Evolutionary conservation across 2,113 vertebrate species (phyloP), one percentile per base, ranked within the genome.

Genomic region (Dicrurus megarhynchus): DNA sequence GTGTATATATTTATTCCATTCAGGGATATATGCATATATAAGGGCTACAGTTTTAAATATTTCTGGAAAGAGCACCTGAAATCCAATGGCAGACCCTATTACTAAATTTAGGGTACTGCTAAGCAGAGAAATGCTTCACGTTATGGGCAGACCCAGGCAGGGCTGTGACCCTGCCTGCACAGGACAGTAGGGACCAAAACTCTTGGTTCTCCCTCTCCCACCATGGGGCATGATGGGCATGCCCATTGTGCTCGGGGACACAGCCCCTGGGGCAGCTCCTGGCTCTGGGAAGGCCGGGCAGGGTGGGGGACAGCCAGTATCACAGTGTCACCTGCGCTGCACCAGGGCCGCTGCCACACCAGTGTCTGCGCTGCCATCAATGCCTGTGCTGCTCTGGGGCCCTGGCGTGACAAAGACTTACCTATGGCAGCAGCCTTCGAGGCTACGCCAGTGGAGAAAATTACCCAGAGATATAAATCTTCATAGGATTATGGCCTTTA

Each of bases 191-290:
- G 22, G 14, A 41, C 78, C 26, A 67, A 60, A 75, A 11, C 27
- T 39, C 68, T 67, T 64, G 35, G 44, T 52, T 69, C 35, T 60
- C 49, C 47, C 24, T 3, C 27, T 50, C 9, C 32, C 0, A 0
- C 33, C 3, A 0, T 1, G 27, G 52, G 33, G 26, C 42, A 35
- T 0, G 0, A 44, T 1, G 3, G n/a, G n/a, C n/a, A n/a, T n/a
- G 79, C 79, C 53, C 13, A 0, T 9, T 32, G 65, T n/a, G 53
- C 52, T 28, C 0, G 0, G 15, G 24, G 52, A 26, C 49, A 39
- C 46, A 39, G 78, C 42, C 76, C 47, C 70, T n/a, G 17, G 3
- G 6, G 64, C 47, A 37, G n/a, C 28, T 26, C 21, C 63, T 15
- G 0, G 0, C 39, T 10, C 39, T 3, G 35, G 42, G 56, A 39